Evolutionary conservation across 2,888 invertebrate species (phyloP).

Genomic region (Lamellibrachia columna): DNA sequence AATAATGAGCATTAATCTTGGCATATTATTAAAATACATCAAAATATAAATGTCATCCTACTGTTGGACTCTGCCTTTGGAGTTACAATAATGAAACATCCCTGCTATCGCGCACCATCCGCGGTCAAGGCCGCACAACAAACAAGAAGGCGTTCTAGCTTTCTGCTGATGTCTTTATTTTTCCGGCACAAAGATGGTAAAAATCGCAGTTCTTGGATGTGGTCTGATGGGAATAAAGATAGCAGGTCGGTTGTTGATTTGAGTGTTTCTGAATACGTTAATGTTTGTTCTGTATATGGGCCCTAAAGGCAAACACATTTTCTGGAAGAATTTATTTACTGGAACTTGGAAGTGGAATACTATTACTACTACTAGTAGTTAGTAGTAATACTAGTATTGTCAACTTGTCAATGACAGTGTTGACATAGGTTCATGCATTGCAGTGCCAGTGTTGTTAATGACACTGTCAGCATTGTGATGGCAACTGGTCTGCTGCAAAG

Average conservation of each 20-base stretch:
- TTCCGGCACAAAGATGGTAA: conserved; percentile 54
- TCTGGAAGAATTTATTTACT: background rate
- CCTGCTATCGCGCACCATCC: background rate
- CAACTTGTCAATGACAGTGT: too few relatives aligned
- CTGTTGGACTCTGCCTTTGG: background rate
- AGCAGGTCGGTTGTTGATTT: conserved; percentile 56
- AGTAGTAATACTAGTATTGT: too few relatives aligned
- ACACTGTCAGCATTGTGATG: too few relatives aligned
- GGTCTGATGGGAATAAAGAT: conserved; percentile 67
- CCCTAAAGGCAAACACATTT: background rate
- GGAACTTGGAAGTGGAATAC: background rate
- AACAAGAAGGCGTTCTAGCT: background rate
- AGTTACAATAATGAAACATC: background rate
- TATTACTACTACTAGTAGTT: too few relatives aligned
- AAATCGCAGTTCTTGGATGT: conserved; percentile 66
- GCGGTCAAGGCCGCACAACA: background rate
- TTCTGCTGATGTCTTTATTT: background rate
- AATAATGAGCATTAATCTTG: background rate
- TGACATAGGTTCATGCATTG: too few relatives aligned
- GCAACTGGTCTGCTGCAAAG: too few relatives aligned
- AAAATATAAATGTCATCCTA: background rate
- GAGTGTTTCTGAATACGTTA: background rate
- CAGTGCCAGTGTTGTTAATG: too few relatives aligned
- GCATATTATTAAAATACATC: background rate
- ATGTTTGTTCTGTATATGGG: background rate